Evolutionary conservation across 2,888 invertebrate genomes (phyloP).

Genomic region (Harpagoxenus sublaevis): DNA sequence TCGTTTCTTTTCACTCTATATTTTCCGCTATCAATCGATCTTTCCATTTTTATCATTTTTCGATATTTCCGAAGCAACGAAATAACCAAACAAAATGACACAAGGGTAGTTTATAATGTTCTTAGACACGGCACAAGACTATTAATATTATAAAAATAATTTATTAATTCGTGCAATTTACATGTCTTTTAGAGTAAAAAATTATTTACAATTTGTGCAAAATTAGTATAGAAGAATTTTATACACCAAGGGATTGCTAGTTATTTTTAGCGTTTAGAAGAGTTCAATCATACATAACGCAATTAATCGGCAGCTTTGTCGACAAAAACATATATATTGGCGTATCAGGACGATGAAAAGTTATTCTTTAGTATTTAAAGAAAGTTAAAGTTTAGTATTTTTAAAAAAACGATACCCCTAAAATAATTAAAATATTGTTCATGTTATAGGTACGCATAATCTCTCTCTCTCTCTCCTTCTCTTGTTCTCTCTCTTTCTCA

Average conservation of each 20-base stretch:
- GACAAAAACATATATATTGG: slow-evolving; percentile 6
- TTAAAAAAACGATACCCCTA: not conserved
- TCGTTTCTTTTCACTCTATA: not conserved
- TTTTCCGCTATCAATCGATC: slow-evolving; percentile 33
- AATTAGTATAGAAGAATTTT: slow-evolving; percentile 20
- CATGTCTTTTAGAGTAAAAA: not conserved
- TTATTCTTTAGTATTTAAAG: not conserved
- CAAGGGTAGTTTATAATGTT: not conserved
- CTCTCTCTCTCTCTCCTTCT: not conserved
- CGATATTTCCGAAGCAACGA: slow-evolving; percentile 10
- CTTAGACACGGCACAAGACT: not conserved
- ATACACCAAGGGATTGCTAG: not conserved
- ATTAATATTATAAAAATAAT: not conserved
- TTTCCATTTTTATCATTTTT: slow-evolving; percentile 41
- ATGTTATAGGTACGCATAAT: not conserved
- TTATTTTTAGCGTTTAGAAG: slow-evolving; percentile 34
- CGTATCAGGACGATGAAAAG: not conserved
- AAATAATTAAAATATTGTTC: not conserved
- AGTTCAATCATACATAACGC: slow-evolving; percentile 33
- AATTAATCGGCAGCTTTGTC: slow-evolving; percentile 15
- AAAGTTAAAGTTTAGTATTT: not conserved
- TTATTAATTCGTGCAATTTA: not conserved
- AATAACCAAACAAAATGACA: not conserved
- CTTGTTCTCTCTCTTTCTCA: not conserved
- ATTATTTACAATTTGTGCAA: slow-evolving; percentile 7